Percentiles rank a stretch among this genome's conserved stretches.
Evolutionary conservation across 2,797 vertebrate species (phyloP).

Genomic region (Smutsia gigantea): DNA sequence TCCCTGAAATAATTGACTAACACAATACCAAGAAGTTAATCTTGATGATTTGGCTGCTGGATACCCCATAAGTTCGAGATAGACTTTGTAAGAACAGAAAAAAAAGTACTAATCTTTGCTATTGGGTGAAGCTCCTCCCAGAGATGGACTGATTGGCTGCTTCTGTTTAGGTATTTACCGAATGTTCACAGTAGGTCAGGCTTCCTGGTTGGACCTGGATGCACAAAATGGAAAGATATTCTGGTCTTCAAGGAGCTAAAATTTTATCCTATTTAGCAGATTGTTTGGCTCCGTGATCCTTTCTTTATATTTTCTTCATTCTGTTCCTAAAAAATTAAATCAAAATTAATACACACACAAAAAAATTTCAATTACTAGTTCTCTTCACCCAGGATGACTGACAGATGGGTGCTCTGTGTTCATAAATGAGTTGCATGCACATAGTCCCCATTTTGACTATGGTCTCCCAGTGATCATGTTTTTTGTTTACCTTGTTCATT

Average conservation of each 20-base stretch:
- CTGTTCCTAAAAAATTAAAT: not conserved
- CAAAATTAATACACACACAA: not conserved
- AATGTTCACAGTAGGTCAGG: not conserved
- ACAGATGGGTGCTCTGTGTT: not conserved
- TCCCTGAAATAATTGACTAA: slow-evolving; percentile 33
- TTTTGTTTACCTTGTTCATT: slow-evolving; percentile 9
- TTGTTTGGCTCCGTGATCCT: not conserved
- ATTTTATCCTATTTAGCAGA: not conserved
- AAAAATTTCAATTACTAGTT: not conserved
- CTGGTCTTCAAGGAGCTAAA: not conserved
- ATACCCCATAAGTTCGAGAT: not conserved
- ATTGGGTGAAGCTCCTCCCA: not conserved
- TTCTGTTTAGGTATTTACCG: not conserved
- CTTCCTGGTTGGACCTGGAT: not conserved
- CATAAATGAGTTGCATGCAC: not conserved
- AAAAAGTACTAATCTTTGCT: not conserved
- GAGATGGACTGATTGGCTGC: not conserved
- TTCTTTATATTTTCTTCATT: not conserved
- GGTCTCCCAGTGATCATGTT: not conserved
- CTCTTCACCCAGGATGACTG: not conserved
- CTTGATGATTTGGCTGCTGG: not conserved
- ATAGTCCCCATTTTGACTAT: not conserved
- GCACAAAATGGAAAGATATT: not conserved
- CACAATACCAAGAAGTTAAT: not conserved
- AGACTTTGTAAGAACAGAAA: not conserved